phyloP scores from a whole-genome alignment of 1,140 invertebrate species.

The Eumaeus atala region DNA sequence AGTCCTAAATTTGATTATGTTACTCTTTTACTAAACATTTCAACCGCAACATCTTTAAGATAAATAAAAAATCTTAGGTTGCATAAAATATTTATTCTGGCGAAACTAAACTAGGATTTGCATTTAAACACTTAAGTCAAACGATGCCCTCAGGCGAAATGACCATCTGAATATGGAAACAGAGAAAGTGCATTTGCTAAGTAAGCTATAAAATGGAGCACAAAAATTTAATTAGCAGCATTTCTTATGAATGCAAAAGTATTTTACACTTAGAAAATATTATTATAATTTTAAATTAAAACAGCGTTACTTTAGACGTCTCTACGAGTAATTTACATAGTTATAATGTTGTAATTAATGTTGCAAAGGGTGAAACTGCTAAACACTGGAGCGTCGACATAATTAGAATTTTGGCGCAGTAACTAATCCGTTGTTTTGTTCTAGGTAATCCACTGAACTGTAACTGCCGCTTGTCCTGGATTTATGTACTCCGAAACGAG shows the following conservation, averaged over 20 bases:
- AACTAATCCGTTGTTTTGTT: constrained; percentile 41
- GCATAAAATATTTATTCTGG: background rate
- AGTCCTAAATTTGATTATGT: no score
- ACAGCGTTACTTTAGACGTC: constrained; percentile 15
- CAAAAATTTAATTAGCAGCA: constrained; percentile 29
- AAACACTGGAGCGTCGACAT: background rate
- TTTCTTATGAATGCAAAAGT: constrained; percentile 26
- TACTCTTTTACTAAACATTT: no score
- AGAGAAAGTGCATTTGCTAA: constrained; percentile 25
- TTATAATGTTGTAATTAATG: constrained; percentile 20
- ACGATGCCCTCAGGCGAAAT: constrained; percentile 24
- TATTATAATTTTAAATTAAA: constrained; percentile 30
- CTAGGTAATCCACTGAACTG: constrained; percentile 80
- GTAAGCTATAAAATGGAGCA: constrained; percentile 22
- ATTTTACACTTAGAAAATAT: constrained; percentile 24
- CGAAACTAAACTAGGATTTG: constrained; percentile 1
- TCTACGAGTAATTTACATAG: constrained; percentile 1
- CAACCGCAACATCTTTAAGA: no score
- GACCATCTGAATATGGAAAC: constrained; percentile 24
- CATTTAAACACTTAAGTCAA: constrained; percentile 9
- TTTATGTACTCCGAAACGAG: constrained; percentile 77
- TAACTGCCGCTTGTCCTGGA: constrained; percentile 80
- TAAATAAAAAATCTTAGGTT: no score
- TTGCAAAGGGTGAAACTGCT: constrained; percentile 9
- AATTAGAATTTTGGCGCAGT: constrained; percentile 22